Evolutionary conservation across 1,140 invertebrate species (phyloP).

Genomic region (Atopsyche davidsoni): DNA sequence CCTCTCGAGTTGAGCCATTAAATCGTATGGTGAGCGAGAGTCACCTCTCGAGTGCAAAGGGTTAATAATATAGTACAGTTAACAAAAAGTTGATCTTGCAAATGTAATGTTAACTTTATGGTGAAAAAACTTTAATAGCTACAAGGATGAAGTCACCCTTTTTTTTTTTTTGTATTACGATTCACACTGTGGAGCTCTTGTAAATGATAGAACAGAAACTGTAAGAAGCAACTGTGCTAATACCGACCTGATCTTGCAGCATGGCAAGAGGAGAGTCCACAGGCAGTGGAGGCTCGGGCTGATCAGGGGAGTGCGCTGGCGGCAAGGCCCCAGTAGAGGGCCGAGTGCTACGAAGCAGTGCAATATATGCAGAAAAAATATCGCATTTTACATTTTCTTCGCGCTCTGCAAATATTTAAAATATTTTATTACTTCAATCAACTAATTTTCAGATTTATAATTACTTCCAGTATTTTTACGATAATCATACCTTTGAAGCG

Average conservation of each 20-base stretch:
- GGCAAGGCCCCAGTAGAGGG: conserved; percentile 49
- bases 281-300: conserved; percentile 29
- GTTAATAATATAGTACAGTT: neutral
- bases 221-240: too few relatives aligned
- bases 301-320: neutral
- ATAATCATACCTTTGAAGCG: conserved; percentile 76
- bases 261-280: conserved; percentile 64
- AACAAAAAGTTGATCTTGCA: too few relatives aligned
- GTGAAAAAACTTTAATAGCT: too few relatives aligned
- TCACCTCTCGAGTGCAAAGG: too few relatives aligned
- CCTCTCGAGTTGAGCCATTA: too few relatives aligned
- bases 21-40: too few relatives aligned
- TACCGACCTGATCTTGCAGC: conserved; percentile 56
- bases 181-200: neutral
- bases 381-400: conserved; percentile 97
- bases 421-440: conserved; percentile 4
- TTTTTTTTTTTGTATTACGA: neutral
- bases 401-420: conserved; percentile 60
- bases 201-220: neutral
- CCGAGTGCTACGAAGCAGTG: conserved; percentile 76
- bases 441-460: conserved; percentile 7
- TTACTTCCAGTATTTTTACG: conserved; percentile 5
- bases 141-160: too few relatives aligned
- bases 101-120: too few relatives aligned
- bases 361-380: conserved; percentile 90